Conservation (phyloP, 2,888 invertebrate genomes). For the Ephialtes manifestator region DNA sequence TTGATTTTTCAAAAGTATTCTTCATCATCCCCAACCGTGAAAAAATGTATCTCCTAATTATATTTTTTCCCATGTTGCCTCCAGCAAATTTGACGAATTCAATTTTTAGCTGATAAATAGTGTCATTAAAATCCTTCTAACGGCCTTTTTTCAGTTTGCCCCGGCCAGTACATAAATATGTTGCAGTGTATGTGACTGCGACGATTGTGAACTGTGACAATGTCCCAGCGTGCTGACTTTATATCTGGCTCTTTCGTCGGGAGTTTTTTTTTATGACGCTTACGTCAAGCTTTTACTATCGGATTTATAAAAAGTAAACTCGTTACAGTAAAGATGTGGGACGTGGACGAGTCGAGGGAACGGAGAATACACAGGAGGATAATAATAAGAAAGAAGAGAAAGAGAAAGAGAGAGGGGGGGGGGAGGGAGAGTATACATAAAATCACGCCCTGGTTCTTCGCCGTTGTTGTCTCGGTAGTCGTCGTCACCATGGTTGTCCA, state of each 20-base stretch:
- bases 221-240: slow-evolving; percentile 70
- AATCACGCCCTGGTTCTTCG: slow-evolving; percentile 71
- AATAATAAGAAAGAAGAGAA: slow-evolving; percentile 13
- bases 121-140: background rate
- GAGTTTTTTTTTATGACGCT: slow-evolving; percentile 14
- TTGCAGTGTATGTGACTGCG: background rate
- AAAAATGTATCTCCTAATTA: too few relatives aligned
- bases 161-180: background rate
- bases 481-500: slow-evolving; percentile 21
- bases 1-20: too few relatives aligned
- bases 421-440: slow-evolving; percentile 39
- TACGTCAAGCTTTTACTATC: slow-evolving; percentile 33
- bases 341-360: slow-evolving; percentile 52
- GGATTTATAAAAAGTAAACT: slow-evolving; percentile 66
- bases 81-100: background rate
- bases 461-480: slow-evolving; percentile 69
- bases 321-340: slow-evolving; percentile 70
- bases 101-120: background rate
- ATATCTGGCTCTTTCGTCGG: slow-evolving; percentile 52
- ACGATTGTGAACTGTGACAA: slow-evolving; percentile 61
- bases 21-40: too few relatives aligned
- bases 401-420: slow-evolving; percentile 59
- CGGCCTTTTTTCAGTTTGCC: background rate
- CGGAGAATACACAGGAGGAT: slow-evolving; percentile 2
- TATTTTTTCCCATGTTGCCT: too few relatives aligned